Percentiles rank a stretch among this genome's conserved stretches.
Evolutionary conservation across 2,888 invertebrate species (phyloP).

Genomic region (Cephus spinipes): DNA sequence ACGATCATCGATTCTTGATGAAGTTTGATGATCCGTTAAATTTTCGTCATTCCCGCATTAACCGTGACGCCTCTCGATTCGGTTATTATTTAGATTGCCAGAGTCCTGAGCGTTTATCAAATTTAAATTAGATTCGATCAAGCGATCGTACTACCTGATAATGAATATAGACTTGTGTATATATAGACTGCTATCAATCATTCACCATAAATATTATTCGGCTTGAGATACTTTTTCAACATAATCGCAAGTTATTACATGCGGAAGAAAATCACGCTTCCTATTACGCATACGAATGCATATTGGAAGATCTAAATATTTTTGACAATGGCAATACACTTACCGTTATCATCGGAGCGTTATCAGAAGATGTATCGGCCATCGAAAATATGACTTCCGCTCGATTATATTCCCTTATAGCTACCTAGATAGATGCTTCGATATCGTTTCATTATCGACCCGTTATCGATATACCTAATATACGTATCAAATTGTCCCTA

Average conservation of each 20-base stretch:
- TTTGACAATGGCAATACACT: conserved; percentile 45
- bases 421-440: not conserved
- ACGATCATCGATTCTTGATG: not conserved
- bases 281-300: not conserved
- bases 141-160: not conserved
- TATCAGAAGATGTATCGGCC: conserved; percentile 46
- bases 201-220: not conserved
- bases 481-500: not conserved
- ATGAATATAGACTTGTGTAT: too few relatives aligned
- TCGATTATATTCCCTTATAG: not conserved
- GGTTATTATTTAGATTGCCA: not conserved
- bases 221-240: not conserved
- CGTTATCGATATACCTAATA: not conserved
- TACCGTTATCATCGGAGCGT: conserved; percentile 44
- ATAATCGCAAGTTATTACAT: not conserved
- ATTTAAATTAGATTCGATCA: not conserved
- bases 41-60: not conserved
- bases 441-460: not conserved
- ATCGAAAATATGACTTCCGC: conserved; percentile 54
- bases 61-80: not conserved
- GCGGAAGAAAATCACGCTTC: not conserved
- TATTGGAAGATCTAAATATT: conserved; percentile 18
- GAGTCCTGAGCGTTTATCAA: not conserved
- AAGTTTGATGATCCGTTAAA: not conserved
- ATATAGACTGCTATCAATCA: not conserved